Evolutionary conservation across 1,140 invertebrate species (phyloP), one percentile per base, ranked within the genome.

Genomic region (Caenorhabditis elegans): DNA sequence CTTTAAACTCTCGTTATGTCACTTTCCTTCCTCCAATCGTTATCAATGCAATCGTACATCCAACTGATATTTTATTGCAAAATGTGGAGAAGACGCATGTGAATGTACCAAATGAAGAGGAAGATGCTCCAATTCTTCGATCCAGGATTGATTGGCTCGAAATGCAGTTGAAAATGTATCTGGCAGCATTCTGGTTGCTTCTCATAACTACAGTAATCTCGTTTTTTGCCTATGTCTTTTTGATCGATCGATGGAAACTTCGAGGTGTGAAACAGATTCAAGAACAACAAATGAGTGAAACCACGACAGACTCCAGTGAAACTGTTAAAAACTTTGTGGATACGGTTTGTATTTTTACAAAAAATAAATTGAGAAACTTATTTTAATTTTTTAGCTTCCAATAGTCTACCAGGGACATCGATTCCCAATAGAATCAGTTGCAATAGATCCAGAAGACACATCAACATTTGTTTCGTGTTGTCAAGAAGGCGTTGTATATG

Each of bases 11-110:
- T 2, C 84, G 83, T 28, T 87, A 88, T 46, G 78, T 88, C 13
- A 87, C 86, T 3, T 87, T 87, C 78, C 65, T 87, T 17, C 86
- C 86, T n/a, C 87, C 87, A 4, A 87, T 87, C 43, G 84, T 88
- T 11, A 2, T 87, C 6, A 48, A 79, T n/a, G 39, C 85, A n/a
- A 49, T 26, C 4, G 86, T 87, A 4, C 22, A 48, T 31, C 48
- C 43, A 13, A 11, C 43, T 1, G 43, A 47, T 28, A 13, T 26
- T 15, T 15, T 77, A 4, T 34, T 53, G 13, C n/a, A 76, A 39
- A 46, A 78, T 31, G 17, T 36, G 11, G 70, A 65, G 11, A 65
- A 24, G 8, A 82, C 43, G 15, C 15, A 17, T 8, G 70, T 82
- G 24, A 53, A 5, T 22, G 15, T 19, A 2, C 10, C 55, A 26